Base-by-base conservation (phyloP, 2,797 vertebrate genomes). In the Tolypeutes matacus region DNA sequence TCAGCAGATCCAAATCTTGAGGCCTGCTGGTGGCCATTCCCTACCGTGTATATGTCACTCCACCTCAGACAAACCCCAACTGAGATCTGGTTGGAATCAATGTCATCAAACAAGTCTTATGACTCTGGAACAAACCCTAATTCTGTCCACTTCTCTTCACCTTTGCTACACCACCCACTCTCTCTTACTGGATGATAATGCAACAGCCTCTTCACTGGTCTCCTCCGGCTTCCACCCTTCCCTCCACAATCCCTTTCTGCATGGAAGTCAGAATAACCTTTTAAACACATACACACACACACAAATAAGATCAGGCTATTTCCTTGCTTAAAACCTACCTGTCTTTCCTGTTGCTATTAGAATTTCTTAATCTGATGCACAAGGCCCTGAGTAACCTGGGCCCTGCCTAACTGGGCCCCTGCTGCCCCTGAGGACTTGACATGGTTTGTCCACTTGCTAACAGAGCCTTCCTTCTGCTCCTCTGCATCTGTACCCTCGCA, bases 91-190 rank as follows among this genome's bases (percentile, higher is more conserved):
- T 2, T 31, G 64, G 58, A 64, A 29, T 39, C n/a, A 27, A 13
- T 0, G 31, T 31, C 29, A 20, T 10, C 1, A 1, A 12, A 11
- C 67, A 42, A 34, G 36, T 9, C 76, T 62, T 29, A 4, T 0
- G 27, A 75, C 8, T 15, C 39, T 9, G 1, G 21, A 42, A 42
- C 65, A 78, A 21, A 53, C 8, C n/a, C 39, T 73, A 49, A 9
- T 10, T 29, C 67, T 31, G 23, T 17, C 62, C 23, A 39, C 65
- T 72, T 56, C 56, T 39, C 75, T 72, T 62, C 4, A 3, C 34
- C 27, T 67, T 56, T 6, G 11, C 31, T 2, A 17, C n/a, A 23
- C 29, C 36, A 5, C 8, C 65, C 14, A 27, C 78, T 31, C 15
- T 34, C 15, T 34, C 70, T 39, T 34, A 29, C 56, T 4, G 39